Base-by-base conservation (phyloP, 2,113 vertebrate species). In the Ibidorhyncha struthersii region DNA sequence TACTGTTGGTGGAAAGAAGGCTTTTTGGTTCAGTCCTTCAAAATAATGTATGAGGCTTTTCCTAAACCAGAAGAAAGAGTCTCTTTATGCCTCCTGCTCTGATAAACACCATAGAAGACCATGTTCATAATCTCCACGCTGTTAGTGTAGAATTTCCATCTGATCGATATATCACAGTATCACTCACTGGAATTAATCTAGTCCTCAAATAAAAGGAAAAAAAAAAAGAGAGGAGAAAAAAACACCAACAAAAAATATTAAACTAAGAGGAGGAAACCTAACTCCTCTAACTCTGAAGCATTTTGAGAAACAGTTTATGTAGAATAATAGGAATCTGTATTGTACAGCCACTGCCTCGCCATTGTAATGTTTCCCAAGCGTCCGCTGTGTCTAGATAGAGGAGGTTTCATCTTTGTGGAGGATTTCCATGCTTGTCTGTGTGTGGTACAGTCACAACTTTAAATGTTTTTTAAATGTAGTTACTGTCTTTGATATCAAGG, bases 381-480 rank as follows among this genome's bases (percentile, higher is more conserved):
- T 97, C 98, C 81, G 6, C 96, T 97, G 97, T 97, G 96, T 97
- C 97, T 97, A 97, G 97, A 96, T 90, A 98, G 76, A 93, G 97
- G 97, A 98, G 88, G 97, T 98, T 98, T 98, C 97, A 96, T 98
- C 98, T 97, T 98, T 97, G 98, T 98, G 97, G 97, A 98, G 97
- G 97, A 98, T 98, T 98, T 98, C 98, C 98, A 98, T 98, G 95
- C 96, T 96, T 95, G 98, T 97, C 98, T 98, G 97, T 98, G 97
- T 98, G 95, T 97, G 95, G 97, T 98, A 98, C 97, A 98, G 98
- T 97, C 97, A 96, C 98, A 98, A 98, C 98, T 98, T 98, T 98
- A 98, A 98, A 98, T 98, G 97, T 98, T 97, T 98, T 98, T 98
- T 98, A 98, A 98, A 98, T 96, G 98, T 98, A 98, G 98, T 98